Evolutionary conservation across 2,113 vertebrate species (phyloP), one percentile per base, ranked within the genome.

Genomic region (Athene cunicularia): DNA sequence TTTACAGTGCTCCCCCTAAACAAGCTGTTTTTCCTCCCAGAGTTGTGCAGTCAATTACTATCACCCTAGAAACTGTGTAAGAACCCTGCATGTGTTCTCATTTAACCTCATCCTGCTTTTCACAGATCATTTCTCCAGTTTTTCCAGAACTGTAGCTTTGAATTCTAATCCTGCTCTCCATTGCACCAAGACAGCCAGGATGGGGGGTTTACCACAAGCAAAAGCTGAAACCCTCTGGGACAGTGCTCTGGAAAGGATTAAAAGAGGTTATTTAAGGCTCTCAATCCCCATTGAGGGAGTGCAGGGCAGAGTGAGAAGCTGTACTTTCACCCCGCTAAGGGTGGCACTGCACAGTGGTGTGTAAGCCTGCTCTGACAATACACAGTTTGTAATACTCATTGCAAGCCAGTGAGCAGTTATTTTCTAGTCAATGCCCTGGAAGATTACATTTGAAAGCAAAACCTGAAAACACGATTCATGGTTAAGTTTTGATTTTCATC

Each of bases 261-360:
- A 64, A 70, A 49, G 52, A 56, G 35, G 35, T 80, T 91, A 52
- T 80, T 91, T 75, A 80, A 91, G 52, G 84, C 24, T 50, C 22
- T 71, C 39, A 62, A 56, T 45, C 32, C 24, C 24, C 32, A 14
- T 1, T 80, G 52, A 55, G 39, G 49, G 45, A 45, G 32, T 35
- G 28, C 21, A 55, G 30, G 67, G 50, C 79, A 91, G 52, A 80
- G 18, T 10, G 52, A 72, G 93, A 66, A 79, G 52, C 49, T 41
- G 55, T 35, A n/a, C 60, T 83, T 89, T 43, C 30, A 59, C 37
- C 15, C 30, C 0, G 2, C 41, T 58, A 55, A 35, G 35, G 22
- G 27, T 0, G 2, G 41, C 19, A 10, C 50, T 55, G 56, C 60
- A 50, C 35, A 64, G 45, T 0, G 0, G 21, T 23, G 16, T 23